Evolutionary conservation across 2,113 vertebrate genomes (phyloP).

Genomic region (Felis chaus): DNA sequence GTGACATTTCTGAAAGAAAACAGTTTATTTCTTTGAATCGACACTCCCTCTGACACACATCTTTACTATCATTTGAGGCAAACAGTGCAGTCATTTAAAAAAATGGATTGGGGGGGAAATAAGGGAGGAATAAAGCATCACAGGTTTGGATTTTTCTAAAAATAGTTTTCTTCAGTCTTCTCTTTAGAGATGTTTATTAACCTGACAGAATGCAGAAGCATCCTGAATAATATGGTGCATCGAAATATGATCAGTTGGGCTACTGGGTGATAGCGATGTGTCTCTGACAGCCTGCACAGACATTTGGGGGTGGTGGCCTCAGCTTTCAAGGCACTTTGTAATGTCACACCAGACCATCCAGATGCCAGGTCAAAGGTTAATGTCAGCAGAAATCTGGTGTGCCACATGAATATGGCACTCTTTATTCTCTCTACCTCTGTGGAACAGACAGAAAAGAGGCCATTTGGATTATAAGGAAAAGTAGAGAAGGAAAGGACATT

Average conservation of each 20-base stretch:
- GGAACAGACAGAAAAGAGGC: conserved; percentile 7
- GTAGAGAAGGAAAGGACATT: conserved; percentile 26
- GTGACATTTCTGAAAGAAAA: conserved; percentile 40
- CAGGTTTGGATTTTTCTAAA: conserved; percentile 28
- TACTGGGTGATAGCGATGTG: background rate
- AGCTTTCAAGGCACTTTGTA: conserved; percentile 62
- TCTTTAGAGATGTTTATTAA: background rate
- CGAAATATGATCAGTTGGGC: background rate
- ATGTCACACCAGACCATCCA: conserved; percentile 52
- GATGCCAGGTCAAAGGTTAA: conserved; percentile 75
- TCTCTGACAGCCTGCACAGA: conserved; percentile 33
- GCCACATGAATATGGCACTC: background rate
- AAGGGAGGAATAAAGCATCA: background rate
- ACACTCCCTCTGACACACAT: background rate
- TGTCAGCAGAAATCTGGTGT: conserved; percentile 70
- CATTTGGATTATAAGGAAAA: conserved; percentile 42
- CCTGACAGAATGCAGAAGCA: background rate
- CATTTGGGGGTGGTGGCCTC: conserved; percentile 7
- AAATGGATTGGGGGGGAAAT: background rate
- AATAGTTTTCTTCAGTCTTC: background rate
- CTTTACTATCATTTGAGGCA: conserved; percentile 13
- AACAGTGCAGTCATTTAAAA: background rate
- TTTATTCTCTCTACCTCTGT: conserved; percentile 49
- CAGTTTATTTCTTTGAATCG: background rate
- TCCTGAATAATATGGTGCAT: background rate